Evolutionary conservation across 2,888 invertebrate species (phyloP).

Genomic region (Eurois occulta): DNA sequence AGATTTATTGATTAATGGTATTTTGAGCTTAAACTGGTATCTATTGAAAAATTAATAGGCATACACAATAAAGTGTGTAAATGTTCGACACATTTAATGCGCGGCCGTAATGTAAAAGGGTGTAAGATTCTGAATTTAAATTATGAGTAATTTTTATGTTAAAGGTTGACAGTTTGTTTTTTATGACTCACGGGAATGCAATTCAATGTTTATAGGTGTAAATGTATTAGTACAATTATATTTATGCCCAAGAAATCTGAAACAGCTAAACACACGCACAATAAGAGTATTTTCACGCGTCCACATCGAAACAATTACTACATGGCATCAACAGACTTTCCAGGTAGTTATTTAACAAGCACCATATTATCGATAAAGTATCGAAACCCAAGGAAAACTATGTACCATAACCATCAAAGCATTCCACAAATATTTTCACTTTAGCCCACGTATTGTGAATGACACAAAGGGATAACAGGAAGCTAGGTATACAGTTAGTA

Average conservation of each 20-base stretch:
- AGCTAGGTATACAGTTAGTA: slow-evolving; percentile 29
- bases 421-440: slow-evolving; percentile 37
- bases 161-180: not conserved
- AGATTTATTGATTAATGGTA: not conserved
- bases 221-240: not conserved
- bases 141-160: slow-evolving; percentile 19
- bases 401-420: slow-evolving; percentile 43
- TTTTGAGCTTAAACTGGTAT: slow-evolving; percentile 43
- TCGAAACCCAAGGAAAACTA: not conserved
- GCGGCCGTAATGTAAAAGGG: slow-evolving; percentile 21
- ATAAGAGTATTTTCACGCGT: not conserved
- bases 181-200: not conserved
- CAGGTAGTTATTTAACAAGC: not conserved
- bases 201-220: not conserved
- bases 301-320: not conserved
- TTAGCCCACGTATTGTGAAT: slow-evolving; percentile 43
- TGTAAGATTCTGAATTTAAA: slow-evolving; percentile 23
- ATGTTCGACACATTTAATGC: slow-evolving; percentile 40
- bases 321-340: not conserved
- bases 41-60: slow-evolving; percentile 61
- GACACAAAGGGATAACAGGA: slow-evolving; percentile 52
- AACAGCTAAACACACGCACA: not conserved
- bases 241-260: not conserved
- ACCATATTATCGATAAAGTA: not conserved
- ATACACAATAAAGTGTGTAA: slow-evolving; percentile 49